Evolutionary conservation across 35 echinoderm and acorn worm species (phyloP).

Genomic region (Stichopus chloronotus): DNA sequence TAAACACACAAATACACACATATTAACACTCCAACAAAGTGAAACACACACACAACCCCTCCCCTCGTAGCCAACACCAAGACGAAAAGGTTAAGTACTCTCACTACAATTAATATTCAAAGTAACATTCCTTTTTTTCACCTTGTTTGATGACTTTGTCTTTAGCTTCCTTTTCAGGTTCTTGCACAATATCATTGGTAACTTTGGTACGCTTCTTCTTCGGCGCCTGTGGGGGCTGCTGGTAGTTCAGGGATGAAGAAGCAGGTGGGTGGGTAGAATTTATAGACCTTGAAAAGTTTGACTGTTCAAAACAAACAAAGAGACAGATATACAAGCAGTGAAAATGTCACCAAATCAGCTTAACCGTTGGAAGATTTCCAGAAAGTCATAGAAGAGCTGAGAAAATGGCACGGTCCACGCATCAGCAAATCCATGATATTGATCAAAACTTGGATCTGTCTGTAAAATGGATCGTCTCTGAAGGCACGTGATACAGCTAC

Average conservation of each 20-base stretch:
- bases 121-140: not conserved
- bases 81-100: too few species aligned
- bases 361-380: not conserved
- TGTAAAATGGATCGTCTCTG: too few species aligned
- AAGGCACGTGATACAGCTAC: too few species aligned
- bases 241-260: constrained; percentile 68
- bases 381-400: not conserved
- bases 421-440: too few species aligned
- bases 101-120: too few species aligned
- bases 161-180: constrained; percentile 70
- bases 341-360: not conserved
- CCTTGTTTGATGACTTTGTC: constrained; percentile 69
- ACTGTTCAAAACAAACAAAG: constrained; percentile 42
- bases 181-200: not conserved
- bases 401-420: not conserved
- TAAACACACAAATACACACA: too few species aligned
- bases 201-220: constrained; percentile 77
- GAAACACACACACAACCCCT: too few species aligned
- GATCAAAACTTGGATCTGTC: too few species aligned
- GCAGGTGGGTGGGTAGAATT: constrained; percentile 82
- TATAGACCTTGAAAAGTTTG: constrained; percentile 74
- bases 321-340: not conserved
- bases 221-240: constrained; percentile 36
- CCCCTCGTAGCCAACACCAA: too few species aligned
- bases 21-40: too few species aligned